Percentiles rank a stretch among this genome's conserved stretches.
Evolutionary conservation across 2,113 vertebrate species (phyloP).

Genomic region (Ariopsis seemanni): DNA sequence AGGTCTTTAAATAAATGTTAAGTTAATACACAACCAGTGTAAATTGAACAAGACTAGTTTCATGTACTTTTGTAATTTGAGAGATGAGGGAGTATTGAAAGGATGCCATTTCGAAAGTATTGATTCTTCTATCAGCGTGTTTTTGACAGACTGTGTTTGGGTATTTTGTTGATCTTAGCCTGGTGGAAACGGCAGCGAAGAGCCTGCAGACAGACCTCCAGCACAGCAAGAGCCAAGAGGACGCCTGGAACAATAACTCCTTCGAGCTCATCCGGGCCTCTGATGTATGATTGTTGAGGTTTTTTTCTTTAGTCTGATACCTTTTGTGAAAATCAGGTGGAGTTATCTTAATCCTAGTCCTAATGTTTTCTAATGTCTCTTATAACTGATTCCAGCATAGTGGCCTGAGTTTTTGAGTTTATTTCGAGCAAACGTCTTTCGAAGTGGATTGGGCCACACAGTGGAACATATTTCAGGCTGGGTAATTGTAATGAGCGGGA

Average conservation of each 20-base stretch:
- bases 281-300: slow-evolving; percentile 74
- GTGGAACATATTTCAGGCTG: neutral
- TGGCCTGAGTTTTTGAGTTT: neutral
- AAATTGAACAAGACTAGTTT: neutral
- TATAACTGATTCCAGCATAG: neutral
- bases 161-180: slow-evolving; percentile 62
- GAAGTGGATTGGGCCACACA: neutral
- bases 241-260: slow-evolving; percentile 92
- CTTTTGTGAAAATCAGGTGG: neutral
- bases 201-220: slow-evolving; percentile 85
- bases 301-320: neutral
- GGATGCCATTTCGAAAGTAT: neutral
- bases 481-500: neutral
- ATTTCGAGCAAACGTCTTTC: neutral
- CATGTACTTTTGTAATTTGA: neutral
- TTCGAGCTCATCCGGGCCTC: slow-evolving; percentile 92
- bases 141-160: no score
- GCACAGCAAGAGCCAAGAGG: slow-evolving; percentile 80
- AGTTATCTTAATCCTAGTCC: neutral
- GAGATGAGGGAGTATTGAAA: neutral
- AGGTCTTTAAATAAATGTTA: neutral
- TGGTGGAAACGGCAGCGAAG: slow-evolving; percentile 87
- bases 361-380: neutral
- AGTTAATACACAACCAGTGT: neutral
- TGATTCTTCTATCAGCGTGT: neutral